Conservation (phyloP, 2,797 vertebrate species). For the Myioborus miniatus region DNA sequence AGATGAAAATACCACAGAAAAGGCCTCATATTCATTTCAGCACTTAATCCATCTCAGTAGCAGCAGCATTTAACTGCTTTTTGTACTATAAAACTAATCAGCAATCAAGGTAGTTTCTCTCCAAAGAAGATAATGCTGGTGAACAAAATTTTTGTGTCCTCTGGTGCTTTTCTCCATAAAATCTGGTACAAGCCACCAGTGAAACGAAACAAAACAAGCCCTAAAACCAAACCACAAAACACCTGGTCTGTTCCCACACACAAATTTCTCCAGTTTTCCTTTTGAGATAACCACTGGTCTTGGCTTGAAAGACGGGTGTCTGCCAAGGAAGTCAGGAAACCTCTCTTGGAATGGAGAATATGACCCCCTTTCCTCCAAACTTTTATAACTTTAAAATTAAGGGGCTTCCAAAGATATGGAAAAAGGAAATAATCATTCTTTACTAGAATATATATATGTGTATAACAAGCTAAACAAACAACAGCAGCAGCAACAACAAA, state of each 20-base stretch:
- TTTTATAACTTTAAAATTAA: not conserved
- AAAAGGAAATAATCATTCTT: too few relatives aligned
- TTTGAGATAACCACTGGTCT: not conserved
- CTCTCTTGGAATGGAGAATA: not conserved
- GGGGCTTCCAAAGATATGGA: not conserved
- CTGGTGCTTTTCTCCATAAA: not conserved
- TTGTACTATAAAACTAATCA: constrained; percentile 29
- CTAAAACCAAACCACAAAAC: not conserved
- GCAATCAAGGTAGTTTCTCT: not conserved
- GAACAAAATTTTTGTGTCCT: not conserved
- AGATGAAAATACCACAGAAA: not conserved
- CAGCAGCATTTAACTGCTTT: not conserved
- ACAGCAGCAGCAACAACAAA: not conserved
- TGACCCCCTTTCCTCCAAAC: not conserved
- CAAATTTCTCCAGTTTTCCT: not conserved
- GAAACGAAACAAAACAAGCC: not conserved
- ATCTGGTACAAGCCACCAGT: not conserved
- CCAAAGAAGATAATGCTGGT: not conserved
- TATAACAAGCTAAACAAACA: not conserved
- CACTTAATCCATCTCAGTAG: not conserved
- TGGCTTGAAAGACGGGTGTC: not conserved
- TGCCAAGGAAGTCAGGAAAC: not conserved
- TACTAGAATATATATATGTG: not conserved
- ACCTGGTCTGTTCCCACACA: not conserved
- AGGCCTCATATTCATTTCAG: not conserved